These are phyloP conservation scores for Taenaris catops DNA, from an alignment of 2,888 invertebrate genomes.

Conservation along the genomic window DNA sequence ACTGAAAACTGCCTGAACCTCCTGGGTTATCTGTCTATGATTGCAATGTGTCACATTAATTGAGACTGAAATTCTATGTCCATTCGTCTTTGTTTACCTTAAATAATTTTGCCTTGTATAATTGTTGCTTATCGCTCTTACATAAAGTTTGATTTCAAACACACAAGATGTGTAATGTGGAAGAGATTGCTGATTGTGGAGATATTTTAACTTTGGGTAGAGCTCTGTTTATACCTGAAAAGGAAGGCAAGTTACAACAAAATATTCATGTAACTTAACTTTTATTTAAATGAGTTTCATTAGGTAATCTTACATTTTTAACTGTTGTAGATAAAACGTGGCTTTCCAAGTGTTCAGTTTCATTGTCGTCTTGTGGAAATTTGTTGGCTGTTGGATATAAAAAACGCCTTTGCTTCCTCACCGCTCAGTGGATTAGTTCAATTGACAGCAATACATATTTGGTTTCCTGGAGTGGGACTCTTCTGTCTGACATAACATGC, in stretches of 20 bases:
- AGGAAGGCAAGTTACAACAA: conserved; percentile 58
- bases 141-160: too few species aligned
- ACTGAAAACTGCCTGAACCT: conserved; percentile 59
- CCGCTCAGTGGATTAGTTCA: conserved; percentile 69
- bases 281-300: too few species aligned
- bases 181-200: conserved; percentile 80
- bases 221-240: conserved; percentile 77
- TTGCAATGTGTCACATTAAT: conserved; percentile 68
- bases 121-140: too few species aligned
- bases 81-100: too few species aligned
- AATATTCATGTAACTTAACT: background rate
- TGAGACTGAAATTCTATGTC: too few species aligned
- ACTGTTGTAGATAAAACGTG: conserved; percentile 63
- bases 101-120: too few species aligned
- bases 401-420: conserved; percentile 59
- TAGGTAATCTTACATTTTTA: too few species aligned
- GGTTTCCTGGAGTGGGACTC: conserved; percentile 68
- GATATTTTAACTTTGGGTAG: conserved; percentile 80
- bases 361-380: conserved; percentile 66
- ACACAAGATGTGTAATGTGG: conserved; percentile 80
- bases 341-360: conserved; percentile 62
- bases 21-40: too few species aligned
- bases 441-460: conserved; percentile 61
- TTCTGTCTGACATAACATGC: conserved; percentile 58
- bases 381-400: conserved; percentile 57